phyloP scores from a whole-genome alignment of 2,888 invertebrate genomes.

The Caradrina clavipalpis region DNA sequence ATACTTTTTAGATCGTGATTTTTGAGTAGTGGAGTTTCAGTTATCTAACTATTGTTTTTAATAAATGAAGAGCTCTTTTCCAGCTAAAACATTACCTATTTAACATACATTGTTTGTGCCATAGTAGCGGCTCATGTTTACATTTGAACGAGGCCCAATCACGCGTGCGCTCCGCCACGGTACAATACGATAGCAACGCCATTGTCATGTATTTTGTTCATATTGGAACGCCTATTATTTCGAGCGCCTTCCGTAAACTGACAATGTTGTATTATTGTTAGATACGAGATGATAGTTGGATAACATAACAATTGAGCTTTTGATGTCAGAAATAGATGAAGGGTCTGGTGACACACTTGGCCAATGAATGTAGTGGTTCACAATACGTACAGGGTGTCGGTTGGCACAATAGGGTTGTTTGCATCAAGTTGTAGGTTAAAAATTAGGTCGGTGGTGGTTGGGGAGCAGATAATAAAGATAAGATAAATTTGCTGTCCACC shows the following conservation, averaged over 20 bases:
- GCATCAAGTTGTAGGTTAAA: neutral
- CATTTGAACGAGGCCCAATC: conserved; percentile 80
- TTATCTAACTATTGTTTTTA: neutral
- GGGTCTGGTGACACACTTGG: conserved; percentile 1
- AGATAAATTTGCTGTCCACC: neutral
- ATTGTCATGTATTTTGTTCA: conserved; percentile 79
- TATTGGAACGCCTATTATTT: conserved; percentile 71
- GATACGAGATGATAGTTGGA: conserved; percentile 23
- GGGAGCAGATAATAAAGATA: too few relatives aligned
- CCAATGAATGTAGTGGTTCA: neutral
- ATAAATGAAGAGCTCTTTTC: neutral
- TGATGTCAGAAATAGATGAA: conserved; percentile 9
- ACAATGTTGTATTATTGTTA: conserved; percentile 37
- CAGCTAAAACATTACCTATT: neutral
- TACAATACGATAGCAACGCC: conserved; percentile 79
- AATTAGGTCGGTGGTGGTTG: too few relatives aligned
- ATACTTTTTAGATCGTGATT: too few relatives aligned
- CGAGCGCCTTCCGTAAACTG: conserved; percentile 62
- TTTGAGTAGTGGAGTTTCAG: too few relatives aligned
- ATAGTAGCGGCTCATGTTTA: conserved; percentile 69
- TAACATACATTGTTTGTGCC: conserved; percentile 3
- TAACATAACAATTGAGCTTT: conserved; percentile 22
- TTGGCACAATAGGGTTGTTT: neutral
- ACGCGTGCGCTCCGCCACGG: conserved; percentile 77
- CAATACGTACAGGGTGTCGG: neutral